These are phyloP conservation scores for Embiotoca jacksoni DNA, from an alignment of 2,113 vertebrate genomes.

Conservation along the genomic window DNA sequence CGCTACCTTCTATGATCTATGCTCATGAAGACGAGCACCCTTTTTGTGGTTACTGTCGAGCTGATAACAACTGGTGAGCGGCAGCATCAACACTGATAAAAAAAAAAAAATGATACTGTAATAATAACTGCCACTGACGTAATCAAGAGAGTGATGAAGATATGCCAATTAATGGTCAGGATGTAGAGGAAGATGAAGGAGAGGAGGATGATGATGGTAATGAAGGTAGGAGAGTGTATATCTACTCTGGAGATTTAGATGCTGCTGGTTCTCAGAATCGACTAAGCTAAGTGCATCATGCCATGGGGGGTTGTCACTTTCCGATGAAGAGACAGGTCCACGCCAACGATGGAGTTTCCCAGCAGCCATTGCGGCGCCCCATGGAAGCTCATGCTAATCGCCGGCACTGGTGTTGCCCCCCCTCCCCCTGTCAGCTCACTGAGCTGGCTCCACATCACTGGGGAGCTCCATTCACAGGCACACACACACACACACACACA, in stretches of 20 bases:
- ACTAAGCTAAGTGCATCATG: constrained; percentile 57
- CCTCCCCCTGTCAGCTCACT: constrained; percentile 77
- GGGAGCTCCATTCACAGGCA: constrained; percentile 62
- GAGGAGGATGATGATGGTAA: constrained; percentile 21
- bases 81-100: constrained; percentile 21
- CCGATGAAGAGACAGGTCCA: constrained; percentile 78
- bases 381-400: constrained; percentile 83
- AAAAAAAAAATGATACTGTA: constrained; percentile 18
- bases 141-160: constrained; percentile 33
- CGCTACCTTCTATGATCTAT: background rate
- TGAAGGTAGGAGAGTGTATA: constrained; percentile 36
- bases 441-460: constrained; percentile 78
- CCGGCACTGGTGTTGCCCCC: constrained; percentile 55
- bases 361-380: constrained; percentile 77
- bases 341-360: constrained; percentile 75
- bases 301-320: constrained; percentile 81
- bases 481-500: constrained; percentile 45
- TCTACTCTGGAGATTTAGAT: constrained; percentile 56
- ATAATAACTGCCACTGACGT: constrained; percentile 16
- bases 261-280: constrained; percentile 50
- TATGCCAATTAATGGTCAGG: constrained; percentile 43
- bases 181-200: constrained; percentile 26
- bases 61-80: constrained; percentile 14
- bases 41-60: constrained; percentile 24
- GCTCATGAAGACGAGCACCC: constrained; percentile 24